phyloP scores from a whole-genome alignment of 2,113 vertebrate genomes.

The Paratilapia polleni region DNA sequence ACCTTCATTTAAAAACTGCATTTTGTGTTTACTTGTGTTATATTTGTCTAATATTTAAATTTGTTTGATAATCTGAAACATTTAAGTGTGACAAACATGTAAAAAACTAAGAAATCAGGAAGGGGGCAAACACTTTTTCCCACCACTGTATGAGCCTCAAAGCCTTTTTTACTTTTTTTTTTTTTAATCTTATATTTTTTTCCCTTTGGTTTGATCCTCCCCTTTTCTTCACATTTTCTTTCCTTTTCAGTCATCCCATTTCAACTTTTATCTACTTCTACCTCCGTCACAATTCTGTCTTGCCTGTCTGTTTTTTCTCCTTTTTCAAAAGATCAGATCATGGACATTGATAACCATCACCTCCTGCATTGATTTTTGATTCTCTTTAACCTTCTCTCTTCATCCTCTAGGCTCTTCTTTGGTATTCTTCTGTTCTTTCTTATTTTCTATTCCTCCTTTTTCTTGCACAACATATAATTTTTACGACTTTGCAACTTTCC shows the following conservation, averaged over 20 bases:
- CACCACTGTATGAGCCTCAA: too few relatives aligned
- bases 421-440: background rate
- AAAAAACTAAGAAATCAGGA: too few relatives aligned
- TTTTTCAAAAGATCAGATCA: background rate
- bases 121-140: too few relatives aligned
- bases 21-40: too few relatives aligned
- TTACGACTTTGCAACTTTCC: background rate
- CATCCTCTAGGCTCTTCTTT: background rate
- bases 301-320: background rate
- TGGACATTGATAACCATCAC: background rate
- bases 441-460: background rate
- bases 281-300: background rate
- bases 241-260: background rate
- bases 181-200: accelerated
- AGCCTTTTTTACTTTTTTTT: background rate
- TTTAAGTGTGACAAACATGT: too few relatives aligned
- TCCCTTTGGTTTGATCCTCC: background rate
- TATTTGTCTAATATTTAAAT: too few relatives aligned
- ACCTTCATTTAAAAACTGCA: too few relatives aligned
- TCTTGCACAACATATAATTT: accelerated
- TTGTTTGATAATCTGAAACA: too few relatives aligned
- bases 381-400: background rate
- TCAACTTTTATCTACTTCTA: background rate
- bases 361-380: background rate
- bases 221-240: background rate